Evolutionary conservation across 2,113 vertebrate genomes (phyloP).

Genomic region (Donacobius atricapilla): DNA sequence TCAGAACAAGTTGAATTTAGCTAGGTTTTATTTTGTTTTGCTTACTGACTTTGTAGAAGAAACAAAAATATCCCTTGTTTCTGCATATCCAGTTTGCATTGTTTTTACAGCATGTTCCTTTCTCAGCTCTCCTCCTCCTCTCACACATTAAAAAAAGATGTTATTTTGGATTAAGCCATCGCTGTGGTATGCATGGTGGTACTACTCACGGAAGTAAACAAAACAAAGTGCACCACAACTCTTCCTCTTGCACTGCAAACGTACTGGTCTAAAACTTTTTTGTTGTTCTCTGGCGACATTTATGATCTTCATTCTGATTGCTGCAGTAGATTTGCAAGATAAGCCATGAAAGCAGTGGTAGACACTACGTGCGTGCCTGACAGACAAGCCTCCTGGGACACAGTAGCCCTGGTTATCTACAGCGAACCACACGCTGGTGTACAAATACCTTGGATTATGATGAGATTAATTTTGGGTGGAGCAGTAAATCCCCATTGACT

Average conservation of each 20-base stretch:
- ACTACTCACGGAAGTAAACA: background rate
- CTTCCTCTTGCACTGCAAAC: background rate
- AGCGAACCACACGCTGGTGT: background rate
- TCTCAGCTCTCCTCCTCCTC: background rate
- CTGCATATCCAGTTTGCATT: background rate
- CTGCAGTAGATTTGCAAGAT: background rate
- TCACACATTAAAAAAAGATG: background rate
- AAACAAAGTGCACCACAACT: background rate
- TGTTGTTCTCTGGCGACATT: background rate
- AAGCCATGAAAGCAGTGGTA: background rate
- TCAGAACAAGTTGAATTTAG: background rate
- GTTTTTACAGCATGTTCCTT: background rate
- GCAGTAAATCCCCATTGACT: background rate
- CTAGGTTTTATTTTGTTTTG: background rate
- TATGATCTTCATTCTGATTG: background rate
- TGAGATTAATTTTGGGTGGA: slow-evolving; percentile 32
- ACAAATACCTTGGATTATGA: background rate
- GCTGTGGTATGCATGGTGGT: background rate
- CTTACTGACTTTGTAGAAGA: background rate
- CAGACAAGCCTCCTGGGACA: background rate
- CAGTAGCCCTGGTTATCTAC: background rate
- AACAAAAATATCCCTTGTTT: background rate
- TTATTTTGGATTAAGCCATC: background rate
- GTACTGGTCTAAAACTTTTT: background rate
- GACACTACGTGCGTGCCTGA: background rate